These are phyloP conservation scores for Steinernema carpocapsae DNA, from an alignment of 2,888 invertebrate species.

Conservation along the genomic window DNA sequence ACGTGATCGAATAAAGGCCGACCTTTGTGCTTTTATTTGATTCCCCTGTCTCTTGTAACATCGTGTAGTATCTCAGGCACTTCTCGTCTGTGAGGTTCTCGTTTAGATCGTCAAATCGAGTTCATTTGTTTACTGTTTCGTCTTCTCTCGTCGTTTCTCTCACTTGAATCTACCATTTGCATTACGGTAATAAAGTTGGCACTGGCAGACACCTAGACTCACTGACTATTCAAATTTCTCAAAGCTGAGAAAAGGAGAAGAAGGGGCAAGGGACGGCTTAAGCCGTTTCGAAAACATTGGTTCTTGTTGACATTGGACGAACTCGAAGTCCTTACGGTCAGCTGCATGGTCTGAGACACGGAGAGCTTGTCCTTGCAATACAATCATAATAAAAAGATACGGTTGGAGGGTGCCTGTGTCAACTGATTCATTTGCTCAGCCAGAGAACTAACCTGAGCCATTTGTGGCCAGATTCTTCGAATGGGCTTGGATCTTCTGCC, in stretches of 20 bases:
- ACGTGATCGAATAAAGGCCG: neutral
- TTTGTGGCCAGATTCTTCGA: too few relatives aligned
- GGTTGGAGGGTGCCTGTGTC: too few relatives aligned
- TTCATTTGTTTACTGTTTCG: constrained; percentile 33
- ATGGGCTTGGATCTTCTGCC: too few relatives aligned
- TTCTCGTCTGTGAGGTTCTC: neutral
- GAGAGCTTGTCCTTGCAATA: too few relatives aligned
- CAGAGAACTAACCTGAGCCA: too few relatives aligned
- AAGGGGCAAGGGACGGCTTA: neutral
- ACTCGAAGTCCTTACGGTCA: too few relatives aligned
- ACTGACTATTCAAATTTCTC: neutral
- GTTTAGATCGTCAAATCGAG: constrained; percentile 6
- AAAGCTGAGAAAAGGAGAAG: neutral
- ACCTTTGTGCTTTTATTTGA: neutral
- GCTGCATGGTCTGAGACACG: too few relatives aligned
- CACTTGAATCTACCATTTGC: constrained; percentile 22
- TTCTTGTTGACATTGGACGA: neutral
- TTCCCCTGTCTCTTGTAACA: neutral
- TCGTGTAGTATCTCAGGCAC: constrained; percentile 12
- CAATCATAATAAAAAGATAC: too few relatives aligned
- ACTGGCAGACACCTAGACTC: neutral
- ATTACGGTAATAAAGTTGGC: constrained; percentile 31
- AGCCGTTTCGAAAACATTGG: neutral
- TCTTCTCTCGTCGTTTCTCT: constrained; percentile 25
- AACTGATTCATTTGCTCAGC: too few relatives aligned